Evolutionary conservation across 2,797 vertebrate genomes (phyloP), one percentile per base, ranked within the genome.

Genomic region (Paramormyrops hopkinsi): DNA sequence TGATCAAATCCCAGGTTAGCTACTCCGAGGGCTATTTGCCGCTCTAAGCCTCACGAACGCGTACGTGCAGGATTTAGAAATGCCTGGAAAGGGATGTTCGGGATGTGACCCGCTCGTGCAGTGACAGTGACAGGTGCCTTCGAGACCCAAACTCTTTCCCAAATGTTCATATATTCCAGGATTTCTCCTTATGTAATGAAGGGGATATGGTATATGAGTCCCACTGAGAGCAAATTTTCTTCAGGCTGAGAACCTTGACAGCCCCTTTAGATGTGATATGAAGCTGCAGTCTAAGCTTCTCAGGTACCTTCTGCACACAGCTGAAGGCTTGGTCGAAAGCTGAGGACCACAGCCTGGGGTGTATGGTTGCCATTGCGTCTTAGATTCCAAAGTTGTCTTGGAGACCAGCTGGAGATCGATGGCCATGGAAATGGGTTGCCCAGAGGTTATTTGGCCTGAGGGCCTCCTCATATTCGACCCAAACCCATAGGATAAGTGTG

Each of bases 1-100:
- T 50, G 1, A 17, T 83, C 29, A 37, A 87, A 51, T 76, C 85
- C 51, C 41, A n/a, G 88, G 65, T 87, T 62, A 89, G 88, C 76
- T 88, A 44, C 88, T 83, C 37, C 46, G 25, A 29, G 25, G 29
- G 29, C 29, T 69, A 14, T 69, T 69, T 69, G 11, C 65, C 12
- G 4, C 65, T 33, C 65, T 69, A 33, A 69, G 65, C 65, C 65
- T 69, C 29, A 69, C 11, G 1, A 33, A 69, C 1, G 3, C 4
- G 12, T 33, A 33, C 29, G 4, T 69, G 29, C 33, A 22, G 41
- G 86, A 54, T 56, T 79, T 79, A 44, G 37, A 17, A 19, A 79
- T n/a, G 37, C 37, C 17, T 44, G 29, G 4, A 69, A 69, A 5
- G 65, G 65, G 29, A 69, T 33, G 29, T 29, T 33, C 1, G 25